Percentiles rank a stretch among this genome's conserved stretches.
phyloP scores from a whole-genome alignment of 2,888 invertebrate genomes.

The Eupithecia abbreviata region DNA sequence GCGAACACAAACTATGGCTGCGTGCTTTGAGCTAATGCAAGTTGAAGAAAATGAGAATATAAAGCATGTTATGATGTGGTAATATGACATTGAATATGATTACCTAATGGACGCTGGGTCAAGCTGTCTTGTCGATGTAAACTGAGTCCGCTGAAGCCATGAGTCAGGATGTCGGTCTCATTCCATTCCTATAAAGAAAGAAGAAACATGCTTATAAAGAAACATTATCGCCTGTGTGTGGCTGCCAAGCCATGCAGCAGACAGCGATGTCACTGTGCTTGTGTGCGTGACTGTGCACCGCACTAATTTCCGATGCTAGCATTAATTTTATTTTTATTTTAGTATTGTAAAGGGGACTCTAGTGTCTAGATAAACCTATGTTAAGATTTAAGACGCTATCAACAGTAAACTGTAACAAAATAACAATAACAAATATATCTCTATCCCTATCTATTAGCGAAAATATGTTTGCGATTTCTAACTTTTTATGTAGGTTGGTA shows the following conservation, averaged over 20 bases:
- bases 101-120: conserved; percentile 69
- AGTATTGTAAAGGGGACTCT: too few species aligned
- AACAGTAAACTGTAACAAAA: too few species aligned
- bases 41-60: background rate
- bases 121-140: conserved; percentile 78
- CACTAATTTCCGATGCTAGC: too few species aligned
- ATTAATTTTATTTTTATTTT: too few species aligned
- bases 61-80: background rate
- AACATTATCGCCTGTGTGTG: background rate
- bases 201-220: background rate
- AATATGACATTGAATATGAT: background rate
- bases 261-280: too few species aligned
- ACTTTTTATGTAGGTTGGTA: background rate
- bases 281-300: too few species aligned
- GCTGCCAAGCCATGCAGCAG: too few species aligned
- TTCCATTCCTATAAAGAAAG: conserved; percentile 59
- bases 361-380: too few species aligned
- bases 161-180: conserved; percentile 77
- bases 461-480: background rate
- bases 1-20: too few species aligned
- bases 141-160: conserved; percentile 80
- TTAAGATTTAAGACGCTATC: too few species aligned
- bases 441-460: background rate
- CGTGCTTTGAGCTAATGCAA: background rate
- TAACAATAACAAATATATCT: too few species aligned